Conservation (phyloP, 2,797 vertebrate species). For the Tapera naevia region DNA sequence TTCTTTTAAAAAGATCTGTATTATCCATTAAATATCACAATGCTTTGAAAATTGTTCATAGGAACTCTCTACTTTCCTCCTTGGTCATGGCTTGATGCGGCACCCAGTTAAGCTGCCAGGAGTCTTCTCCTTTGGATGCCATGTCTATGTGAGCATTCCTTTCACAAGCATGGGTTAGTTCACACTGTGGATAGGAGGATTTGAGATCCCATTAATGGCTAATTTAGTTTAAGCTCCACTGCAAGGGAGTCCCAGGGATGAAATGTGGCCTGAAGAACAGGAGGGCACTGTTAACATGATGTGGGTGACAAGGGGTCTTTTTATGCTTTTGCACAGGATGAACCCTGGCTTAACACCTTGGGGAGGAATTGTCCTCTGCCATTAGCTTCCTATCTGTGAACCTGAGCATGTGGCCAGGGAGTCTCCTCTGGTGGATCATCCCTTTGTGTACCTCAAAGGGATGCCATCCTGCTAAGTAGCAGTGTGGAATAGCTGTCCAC, state of each 20-base stretch:
- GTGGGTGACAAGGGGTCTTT: neutral
- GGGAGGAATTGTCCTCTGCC: neutral
- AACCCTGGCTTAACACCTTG: neutral
- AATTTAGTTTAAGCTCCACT: neutral
- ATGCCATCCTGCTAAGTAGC: neutral
- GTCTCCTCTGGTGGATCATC: neutral
- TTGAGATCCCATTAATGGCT: neutral
- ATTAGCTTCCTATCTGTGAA: neutral
- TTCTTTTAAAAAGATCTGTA: neutral
- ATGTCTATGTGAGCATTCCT: neutral
- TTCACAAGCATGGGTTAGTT: neutral
- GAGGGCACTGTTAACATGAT: neutral
- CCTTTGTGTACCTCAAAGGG: neutral
- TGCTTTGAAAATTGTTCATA: neutral
- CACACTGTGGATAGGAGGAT: fast-evolving
- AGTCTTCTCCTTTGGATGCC: neutral
- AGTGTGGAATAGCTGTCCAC: fast-evolving
- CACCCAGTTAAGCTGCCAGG: neutral
- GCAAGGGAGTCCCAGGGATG: neutral
- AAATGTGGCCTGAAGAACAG: neutral
- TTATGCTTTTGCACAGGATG: neutral
- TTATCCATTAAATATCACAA: neutral
- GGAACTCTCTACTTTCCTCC: neutral
- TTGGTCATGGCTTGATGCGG: neutral
- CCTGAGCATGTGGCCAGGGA: neutral